Conservation (phyloP, 1,140 invertebrate species). For the Brachionus manjavacas region DNA sequence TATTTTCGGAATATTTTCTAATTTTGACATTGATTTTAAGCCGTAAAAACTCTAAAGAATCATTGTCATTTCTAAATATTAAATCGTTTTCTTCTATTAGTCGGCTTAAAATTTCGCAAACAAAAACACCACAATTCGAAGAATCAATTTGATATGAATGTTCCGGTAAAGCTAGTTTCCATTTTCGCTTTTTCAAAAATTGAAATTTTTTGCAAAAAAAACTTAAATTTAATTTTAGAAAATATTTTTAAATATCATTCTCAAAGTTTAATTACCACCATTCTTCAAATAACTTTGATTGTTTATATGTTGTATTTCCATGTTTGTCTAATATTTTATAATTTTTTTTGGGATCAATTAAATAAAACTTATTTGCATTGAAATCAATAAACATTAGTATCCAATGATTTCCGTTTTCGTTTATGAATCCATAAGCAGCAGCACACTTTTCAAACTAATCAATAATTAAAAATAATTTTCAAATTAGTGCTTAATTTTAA, state of each 20-base stretch:
- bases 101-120: background rate
- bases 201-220: background rate
- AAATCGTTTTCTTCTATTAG: background rate
- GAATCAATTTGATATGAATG: background rate
- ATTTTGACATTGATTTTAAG: background rate
- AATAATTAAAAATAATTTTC: background rate
- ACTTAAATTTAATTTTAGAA: background rate
- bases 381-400: background rate
- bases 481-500: background rate
- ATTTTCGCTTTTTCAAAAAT: background rate
- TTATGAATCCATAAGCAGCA: background rate
- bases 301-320: background rate
- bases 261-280: background rate
- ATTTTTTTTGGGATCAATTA: background rate
- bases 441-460: background rate
- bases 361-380: background rate
- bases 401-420: background rate
- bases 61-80: background rate
- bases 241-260: background rate
- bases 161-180: background rate
- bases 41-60: background rate
- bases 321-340: background rate
- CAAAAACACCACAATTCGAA: background rate
- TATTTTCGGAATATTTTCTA: background rate
- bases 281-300: background rate